A percentile compares a stretch with the other conserved stretches of the same genome.
Evolutionary conservation across 2,113 vertebrate species (phyloP).

Genomic region (Crotalus helleri): DNA sequence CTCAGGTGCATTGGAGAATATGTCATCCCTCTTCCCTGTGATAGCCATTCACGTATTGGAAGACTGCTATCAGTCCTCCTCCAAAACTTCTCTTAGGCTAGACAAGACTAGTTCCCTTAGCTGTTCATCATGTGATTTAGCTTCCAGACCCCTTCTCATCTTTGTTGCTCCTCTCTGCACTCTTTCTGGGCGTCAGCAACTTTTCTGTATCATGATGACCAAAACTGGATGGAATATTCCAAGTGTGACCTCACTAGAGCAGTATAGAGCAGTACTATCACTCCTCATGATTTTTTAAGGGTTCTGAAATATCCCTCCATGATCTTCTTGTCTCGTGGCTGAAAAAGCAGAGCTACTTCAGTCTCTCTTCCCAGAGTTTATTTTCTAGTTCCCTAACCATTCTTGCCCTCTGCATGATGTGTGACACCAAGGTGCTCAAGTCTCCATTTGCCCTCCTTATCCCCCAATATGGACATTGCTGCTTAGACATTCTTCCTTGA

Average conservation of each 20-base stretch:
- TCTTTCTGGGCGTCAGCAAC: background rate
- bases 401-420: background rate
- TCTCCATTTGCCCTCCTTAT: background rate
- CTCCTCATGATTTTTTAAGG: background rate
- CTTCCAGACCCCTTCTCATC: background rate
- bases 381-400: background rate
- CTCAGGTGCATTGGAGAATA: background rate
- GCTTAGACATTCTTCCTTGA: background rate
- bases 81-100: background rate
- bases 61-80: background rate
- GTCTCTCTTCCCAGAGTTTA: background rate
- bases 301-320: background rate
- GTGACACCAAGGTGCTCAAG: background rate
- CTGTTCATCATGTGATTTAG: background rate
- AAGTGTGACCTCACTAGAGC: background rate
- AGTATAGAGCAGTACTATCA: background rate
- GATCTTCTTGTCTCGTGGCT: background rate
- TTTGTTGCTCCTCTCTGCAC: background rate
- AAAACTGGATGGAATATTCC: background rate
- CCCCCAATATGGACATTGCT: background rate
- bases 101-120: background rate
- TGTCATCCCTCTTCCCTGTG: background rate
- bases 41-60: background rate
- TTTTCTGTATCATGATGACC: background rate
- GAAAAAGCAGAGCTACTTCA: background rate